These are phyloP conservation scores for Entomobrya proxima DNA, from an alignment of 2,888 invertebrate genomes.

Conservation along the genomic window DNA sequence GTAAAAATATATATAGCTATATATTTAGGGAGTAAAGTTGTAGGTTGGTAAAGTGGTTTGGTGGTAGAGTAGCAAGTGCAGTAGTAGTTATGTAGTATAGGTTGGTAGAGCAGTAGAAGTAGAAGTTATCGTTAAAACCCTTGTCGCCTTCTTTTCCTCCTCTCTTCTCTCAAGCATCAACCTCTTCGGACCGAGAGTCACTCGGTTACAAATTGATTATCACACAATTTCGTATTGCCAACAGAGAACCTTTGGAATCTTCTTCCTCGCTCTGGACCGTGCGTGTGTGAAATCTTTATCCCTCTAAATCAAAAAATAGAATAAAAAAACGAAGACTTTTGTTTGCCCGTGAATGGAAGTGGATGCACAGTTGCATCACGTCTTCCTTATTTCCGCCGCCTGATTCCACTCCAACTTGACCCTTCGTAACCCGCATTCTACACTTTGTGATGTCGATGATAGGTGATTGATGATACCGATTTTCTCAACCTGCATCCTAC, in stretches of 20 bases:
- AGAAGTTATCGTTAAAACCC: neutral
- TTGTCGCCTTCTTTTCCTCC: neutral
- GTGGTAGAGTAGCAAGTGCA: neutral
- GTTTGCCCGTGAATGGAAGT: neutral
- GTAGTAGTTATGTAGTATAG: neutral
- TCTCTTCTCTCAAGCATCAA: slow-evolving; percentile 5
- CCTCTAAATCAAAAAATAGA: slow-evolving; percentile 5
- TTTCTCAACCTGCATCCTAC: no score
- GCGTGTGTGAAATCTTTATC: neutral
- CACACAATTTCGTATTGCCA: neutral
- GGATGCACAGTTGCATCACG: no score
- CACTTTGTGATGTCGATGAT: no score
- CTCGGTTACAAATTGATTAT: slow-evolving; percentile 63
- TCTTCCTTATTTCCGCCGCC: no score
- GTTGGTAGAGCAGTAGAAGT: no score
- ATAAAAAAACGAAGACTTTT: neutral
- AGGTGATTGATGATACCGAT: no score
- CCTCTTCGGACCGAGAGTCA: slow-evolving; percentile 73
- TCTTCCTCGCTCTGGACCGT: neutral
- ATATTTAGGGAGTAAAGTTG: no score
- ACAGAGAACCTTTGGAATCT: neutral
- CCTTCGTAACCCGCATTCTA: no score
- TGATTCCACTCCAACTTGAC: no score
- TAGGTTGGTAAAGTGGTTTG: neutral
- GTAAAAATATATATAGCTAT: neutral